Conservation (phyloP, 2,888 invertebrate genomes). For the Autographa gamma region DNA sequence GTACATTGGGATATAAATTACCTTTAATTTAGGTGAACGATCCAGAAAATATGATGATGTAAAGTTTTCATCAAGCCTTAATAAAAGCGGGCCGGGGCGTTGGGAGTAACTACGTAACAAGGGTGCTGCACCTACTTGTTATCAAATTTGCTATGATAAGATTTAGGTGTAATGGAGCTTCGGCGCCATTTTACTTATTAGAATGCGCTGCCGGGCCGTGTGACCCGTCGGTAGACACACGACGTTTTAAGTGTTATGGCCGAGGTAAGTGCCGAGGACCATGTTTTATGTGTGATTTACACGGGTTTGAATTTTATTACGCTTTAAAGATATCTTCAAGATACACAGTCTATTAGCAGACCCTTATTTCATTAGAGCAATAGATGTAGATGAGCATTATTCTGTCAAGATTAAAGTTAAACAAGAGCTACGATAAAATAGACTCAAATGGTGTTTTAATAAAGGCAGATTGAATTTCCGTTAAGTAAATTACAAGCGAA, state of each 20-base stretch:
- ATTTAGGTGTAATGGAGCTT: slow-evolving; percentile 50
- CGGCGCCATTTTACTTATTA: slow-evolving; percentile 52
- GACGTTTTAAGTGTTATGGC: slow-evolving; percentile 46
- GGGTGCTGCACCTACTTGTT: slow-evolving; percentile 65
- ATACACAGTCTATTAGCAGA: slow-evolving; percentile 2
- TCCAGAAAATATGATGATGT: slow-evolving; percentile 87
- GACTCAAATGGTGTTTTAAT: not conserved
- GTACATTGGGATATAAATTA: slow-evolving; percentile 85
- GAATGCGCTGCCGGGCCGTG: slow-evolving; percentile 32
- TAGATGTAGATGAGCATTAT: not conserved
- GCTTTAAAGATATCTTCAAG: slow-evolving; percentile 32
- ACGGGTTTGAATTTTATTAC: slow-evolving; percentile 46
- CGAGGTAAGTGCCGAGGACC: slow-evolving; percentile 33
- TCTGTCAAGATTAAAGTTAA: not conserved
- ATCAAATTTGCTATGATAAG: slow-evolving; percentile 61
- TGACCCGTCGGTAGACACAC: slow-evolving; percentile 29
- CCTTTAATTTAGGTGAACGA: slow-evolving; percentile 86
- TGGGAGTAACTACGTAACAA: slow-evolving; percentile 60
- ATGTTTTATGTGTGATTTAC: slow-evolving; percentile 54
- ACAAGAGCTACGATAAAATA: not conserved
- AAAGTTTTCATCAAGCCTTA: slow-evolving; percentile 83
- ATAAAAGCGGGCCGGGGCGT: slow-evolving; percentile 70
- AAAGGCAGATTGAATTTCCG: not conserved
- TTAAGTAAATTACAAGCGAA: slow-evolving; percentile 21
- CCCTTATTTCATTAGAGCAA: not conserved